Percentiles rank a stretch among this genome's conserved stretches.
Evolutionary conservation across 2,797 vertebrate species (phyloP).

Genomic region (Protosalanx chinensis): DNA sequence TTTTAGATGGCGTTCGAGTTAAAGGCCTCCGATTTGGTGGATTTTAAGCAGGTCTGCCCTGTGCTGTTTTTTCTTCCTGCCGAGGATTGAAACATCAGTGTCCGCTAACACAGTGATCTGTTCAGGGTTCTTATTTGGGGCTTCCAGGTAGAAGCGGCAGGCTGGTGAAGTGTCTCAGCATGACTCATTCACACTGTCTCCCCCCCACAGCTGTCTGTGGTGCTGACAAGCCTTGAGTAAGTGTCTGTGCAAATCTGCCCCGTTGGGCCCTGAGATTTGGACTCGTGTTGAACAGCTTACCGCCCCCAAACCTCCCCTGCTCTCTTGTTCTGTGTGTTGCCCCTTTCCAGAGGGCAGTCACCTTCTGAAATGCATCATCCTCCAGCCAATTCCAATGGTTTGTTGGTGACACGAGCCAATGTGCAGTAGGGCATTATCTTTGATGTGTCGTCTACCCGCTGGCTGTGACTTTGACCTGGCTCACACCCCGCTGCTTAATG

Average conservation of each 20-base stretch:
- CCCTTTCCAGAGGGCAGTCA: no score
- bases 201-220: not conserved
- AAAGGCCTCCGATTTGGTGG: not conserved
- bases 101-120: not conserved
- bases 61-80: not conserved
- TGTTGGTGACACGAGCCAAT: no score
- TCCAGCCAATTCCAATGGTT: no score
- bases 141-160: not conserved
- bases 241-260: not conserved
- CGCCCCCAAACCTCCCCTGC: not conserved
- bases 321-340: not conserved
- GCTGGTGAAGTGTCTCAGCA: not conserved
- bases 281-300: not conserved
- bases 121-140: not conserved
- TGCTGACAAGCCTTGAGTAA: not conserved
- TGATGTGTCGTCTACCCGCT: not conserved
- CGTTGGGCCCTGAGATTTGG: not conserved
- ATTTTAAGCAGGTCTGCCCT: not conserved
- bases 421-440: not conserved
- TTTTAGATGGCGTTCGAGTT: not conserved
- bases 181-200: slow-evolving; percentile 1
- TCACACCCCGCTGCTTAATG: not conserved
- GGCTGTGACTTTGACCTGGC: not conserved
- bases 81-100: not conserved
- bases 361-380: no score